Evolutionary conservation across 2,888 invertebrate species (phyloP).

Genomic region (Plemyria rubiginata): DNA sequence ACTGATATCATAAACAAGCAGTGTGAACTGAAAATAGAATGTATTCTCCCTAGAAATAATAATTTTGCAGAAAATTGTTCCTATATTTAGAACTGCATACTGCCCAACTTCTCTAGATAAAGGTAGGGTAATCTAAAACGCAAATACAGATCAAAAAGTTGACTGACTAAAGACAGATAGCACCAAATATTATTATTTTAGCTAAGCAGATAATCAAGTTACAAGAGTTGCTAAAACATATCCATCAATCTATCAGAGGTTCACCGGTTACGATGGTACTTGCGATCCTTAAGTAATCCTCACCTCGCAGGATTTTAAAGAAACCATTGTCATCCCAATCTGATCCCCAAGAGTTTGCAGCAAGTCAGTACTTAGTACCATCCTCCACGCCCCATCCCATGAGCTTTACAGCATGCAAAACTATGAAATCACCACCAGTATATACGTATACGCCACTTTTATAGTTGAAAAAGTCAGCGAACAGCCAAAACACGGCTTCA

Average conservation of each 20-base stretch:
- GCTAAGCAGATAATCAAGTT: too few relatives aligned
- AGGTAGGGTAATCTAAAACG: too few relatives aligned
- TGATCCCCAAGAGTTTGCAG: constrained; percentile 93
- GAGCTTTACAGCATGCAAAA: constrained; percentile 55
- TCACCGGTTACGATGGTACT: constrained; percentile 1
- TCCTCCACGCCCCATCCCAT: constrained; percentile 92
- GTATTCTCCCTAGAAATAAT: too few relatives aligned
- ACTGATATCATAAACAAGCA: too few relatives aligned
- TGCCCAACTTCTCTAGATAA: too few relatives aligned
- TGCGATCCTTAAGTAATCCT: neutral
- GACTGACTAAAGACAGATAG: too few relatives aligned
- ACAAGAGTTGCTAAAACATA: too few relatives aligned
- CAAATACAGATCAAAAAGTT: too few relatives aligned
- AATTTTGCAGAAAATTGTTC: too few relatives aligned
- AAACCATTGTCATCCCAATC: constrained; percentile 93
- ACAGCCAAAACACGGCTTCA: constrained; percentile 4
- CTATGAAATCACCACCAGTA: neutral
- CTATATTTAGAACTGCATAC: too few relatives aligned
- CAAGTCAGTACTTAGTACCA: constrained; percentile 90
- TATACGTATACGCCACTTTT: constrained; percentile 30
- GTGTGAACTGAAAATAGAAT: too few relatives aligned
- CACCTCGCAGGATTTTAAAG: constrained; percentile 86
- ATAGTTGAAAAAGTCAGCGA: constrained; percentile 26
- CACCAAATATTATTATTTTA: too few relatives aligned
- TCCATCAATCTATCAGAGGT: constrained; percentile 1